Conservation (phyloP, 2,888 invertebrate genomes). For the Acronicta alni region DNA sequence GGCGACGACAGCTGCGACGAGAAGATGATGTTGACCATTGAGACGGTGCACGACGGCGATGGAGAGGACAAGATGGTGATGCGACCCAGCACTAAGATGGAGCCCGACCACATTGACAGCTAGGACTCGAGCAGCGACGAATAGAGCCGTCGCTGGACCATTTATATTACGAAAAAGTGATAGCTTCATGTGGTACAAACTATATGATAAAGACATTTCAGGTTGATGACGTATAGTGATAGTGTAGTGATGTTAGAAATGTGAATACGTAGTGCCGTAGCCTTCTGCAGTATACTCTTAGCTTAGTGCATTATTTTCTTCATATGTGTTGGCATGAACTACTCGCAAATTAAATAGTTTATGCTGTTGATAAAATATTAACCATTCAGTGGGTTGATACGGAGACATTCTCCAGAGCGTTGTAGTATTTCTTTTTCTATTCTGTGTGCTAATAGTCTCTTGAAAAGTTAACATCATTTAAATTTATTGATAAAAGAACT, state of each 20-base stretch:
- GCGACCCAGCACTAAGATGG: conserved; percentile 74
- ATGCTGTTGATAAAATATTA: too few species aligned
- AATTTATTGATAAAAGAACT: too few species aligned
- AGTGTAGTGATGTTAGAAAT: neutral
- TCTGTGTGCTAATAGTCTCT: too few species aligned
- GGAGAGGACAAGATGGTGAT: conserved; percentile 84
- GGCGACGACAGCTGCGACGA: conserved; percentile 92
- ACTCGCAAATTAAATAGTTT: too few species aligned
- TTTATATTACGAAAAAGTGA: conserved; percentile 7
- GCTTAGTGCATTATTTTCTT: too few species aligned
- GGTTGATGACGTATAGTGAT: neutral
- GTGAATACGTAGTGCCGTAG: neutral
- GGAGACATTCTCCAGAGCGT: too few species aligned
- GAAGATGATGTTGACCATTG: conserved; percentile 93
- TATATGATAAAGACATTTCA: neutral
- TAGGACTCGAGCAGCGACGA: conserved; percentile 68
- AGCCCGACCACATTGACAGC: conserved; percentile 77
- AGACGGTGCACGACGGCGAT: conserved; percentile 90
- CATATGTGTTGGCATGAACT: too few species aligned
- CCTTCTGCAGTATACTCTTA: neutral
- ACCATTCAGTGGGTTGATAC: too few species aligned
- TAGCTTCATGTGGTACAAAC: conserved; percentile 22
- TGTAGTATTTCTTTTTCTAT: too few species aligned
- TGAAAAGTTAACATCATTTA: too few species aligned
- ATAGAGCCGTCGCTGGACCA: conserved; percentile 56